Conservation (phyloP, 2,888 invertebrate genomes). For the Adelognathus sp. region DNA sequence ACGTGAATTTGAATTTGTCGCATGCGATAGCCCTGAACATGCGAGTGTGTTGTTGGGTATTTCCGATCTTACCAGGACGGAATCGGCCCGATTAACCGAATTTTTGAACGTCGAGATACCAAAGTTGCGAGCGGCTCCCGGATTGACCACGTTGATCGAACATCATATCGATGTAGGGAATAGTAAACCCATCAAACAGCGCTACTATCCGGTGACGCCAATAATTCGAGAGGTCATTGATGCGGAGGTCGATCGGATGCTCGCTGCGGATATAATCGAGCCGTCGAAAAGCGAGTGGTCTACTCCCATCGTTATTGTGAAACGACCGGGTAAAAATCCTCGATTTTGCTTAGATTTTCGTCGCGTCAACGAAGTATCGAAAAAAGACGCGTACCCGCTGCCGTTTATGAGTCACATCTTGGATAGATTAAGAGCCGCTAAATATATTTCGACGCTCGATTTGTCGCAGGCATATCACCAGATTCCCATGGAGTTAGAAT, state of each 20-base stretch:
- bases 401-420: slow-evolving; percentile 7
- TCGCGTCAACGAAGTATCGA: no score
- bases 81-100: not conserved
- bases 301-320: no score
- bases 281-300: slow-evolving; percentile 19
- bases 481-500: no score
- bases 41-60: not conserved
- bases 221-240: not conserved
- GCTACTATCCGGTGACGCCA: not conserved
- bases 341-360: no score
- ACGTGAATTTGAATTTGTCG: not conserved
- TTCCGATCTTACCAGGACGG: not conserved
- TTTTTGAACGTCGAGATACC: not conserved
- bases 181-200: not conserved
- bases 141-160: not conserved
- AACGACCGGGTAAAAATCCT: no score
- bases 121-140: not conserved
- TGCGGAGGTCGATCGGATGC: not conserved
- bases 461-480: no score
- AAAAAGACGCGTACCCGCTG: no score
- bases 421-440: not conserved
- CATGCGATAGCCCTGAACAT: not conserved
- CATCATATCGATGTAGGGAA: slow-evolving; percentile 2
- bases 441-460: slow-evolving; percentile 20
- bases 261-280: not conserved